Percentiles rank a stretch among this genome's conserved stretches.
Conservation (phyloP, 2,113 vertebrate species). For the Bettongia penicillata region DNA sequence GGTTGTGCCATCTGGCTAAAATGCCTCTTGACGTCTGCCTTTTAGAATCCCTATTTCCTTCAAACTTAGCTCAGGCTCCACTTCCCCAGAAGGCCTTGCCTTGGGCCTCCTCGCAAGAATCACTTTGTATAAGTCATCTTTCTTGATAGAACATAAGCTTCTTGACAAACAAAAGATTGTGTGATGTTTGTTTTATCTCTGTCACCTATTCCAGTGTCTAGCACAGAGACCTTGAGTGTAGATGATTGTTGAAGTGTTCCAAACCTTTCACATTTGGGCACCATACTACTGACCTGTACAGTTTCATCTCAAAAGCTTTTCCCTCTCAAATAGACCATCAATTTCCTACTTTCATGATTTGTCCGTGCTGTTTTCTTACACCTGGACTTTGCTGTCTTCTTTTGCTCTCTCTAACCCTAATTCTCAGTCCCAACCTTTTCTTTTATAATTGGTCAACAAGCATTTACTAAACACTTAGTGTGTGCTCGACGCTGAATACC, state of each 20-base stretch:
- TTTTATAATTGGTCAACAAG: background rate
- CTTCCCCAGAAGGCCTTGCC: background rate
- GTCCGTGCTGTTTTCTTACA: background rate
- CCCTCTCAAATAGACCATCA: background rate
- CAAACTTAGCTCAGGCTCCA: background rate
- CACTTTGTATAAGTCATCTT: background rate
- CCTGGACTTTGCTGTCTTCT: background rate
- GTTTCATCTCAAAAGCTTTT: background rate
- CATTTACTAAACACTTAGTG: no score
- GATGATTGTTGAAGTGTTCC: background rate
- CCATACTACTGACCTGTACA: no score
- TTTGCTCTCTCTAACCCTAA: background rate
- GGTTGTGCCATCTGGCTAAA: background rate
- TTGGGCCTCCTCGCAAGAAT: background rate
- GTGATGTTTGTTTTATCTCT: background rate
- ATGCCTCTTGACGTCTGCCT: background rate
- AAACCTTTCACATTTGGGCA: background rate
- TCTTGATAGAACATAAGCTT: background rate
- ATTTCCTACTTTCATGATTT: background rate
- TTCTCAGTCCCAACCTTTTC: background rate
- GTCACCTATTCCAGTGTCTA: background rate
- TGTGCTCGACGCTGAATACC: background rate
- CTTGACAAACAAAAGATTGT: background rate
- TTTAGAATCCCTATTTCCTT: background rate
- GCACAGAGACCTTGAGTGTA: background rate